Percentiles rank a stretch among this genome's conserved stretches.
Evolutionary conservation across 2,797 vertebrate species (phyloP).

Genomic region (Anas flavirostris): DNA sequence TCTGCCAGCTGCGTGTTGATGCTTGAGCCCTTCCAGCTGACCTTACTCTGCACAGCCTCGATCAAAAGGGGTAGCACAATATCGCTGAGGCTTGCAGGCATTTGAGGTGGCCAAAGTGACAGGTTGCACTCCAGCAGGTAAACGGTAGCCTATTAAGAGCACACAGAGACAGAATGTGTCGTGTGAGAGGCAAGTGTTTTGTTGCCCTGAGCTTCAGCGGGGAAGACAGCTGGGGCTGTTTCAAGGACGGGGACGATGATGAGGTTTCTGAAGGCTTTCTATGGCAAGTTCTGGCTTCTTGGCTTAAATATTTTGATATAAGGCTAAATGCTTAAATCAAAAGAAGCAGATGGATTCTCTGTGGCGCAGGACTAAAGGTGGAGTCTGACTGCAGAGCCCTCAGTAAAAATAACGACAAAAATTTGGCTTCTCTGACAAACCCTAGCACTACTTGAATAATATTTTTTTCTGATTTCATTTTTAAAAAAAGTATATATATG

Average conservation of each 20-base stretch:
- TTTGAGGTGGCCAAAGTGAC: constrained; percentile 53
- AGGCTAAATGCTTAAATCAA: neutral
- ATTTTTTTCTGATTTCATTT: neutral
- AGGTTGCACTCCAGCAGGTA: constrained; percentile 66
- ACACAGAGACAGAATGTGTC: constrained; percentile 65
- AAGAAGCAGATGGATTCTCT: neutral
- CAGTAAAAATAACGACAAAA: neutral
- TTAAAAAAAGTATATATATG: neutral
- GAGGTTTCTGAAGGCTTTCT: neutral
- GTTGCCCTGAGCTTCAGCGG: neutral
- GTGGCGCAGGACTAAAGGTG: neutral
- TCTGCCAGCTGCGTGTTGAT: neutral
- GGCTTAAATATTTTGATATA: neutral
- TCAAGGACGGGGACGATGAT: neutral
- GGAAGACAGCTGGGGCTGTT: neutral
- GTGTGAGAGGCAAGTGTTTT: neutral
- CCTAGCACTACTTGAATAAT: neutral
- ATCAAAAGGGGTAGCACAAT: neutral
- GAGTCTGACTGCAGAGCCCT: neutral
- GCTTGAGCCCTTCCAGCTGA: neutral
- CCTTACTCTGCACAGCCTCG: neutral
- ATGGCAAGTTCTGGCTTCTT: neutral
- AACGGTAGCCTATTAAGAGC: constrained; percentile 58
- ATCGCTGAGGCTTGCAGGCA: neutral
- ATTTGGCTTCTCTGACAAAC: neutral